These are phyloP conservation scores for Cirrhinus mrigala DNA, from an alignment of 2,797 vertebrate species.

Conservation along the genomic window DNA sequence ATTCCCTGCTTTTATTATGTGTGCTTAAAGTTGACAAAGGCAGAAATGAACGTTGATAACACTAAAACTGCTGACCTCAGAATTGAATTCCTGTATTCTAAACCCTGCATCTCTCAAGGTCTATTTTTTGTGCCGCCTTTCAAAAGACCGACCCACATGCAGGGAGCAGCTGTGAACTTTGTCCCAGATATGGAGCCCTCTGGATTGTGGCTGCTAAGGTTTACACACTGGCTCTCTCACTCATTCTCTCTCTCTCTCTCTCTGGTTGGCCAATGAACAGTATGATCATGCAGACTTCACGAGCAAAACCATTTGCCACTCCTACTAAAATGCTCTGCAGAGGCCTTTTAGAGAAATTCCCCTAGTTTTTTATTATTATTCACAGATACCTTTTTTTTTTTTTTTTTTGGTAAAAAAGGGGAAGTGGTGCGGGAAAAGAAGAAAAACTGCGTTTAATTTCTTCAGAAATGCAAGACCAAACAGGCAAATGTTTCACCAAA, in stretches of 20 bases:
- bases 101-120: constrained; percentile 33
- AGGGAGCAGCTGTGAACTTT: constrained; percentile 74
- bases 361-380: background rate
- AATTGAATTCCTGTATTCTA: background rate
- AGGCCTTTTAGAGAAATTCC: background rate
- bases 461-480: background rate
- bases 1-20: background rate
- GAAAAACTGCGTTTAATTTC: background rate
- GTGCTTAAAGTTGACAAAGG: background rate
- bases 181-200: constrained; percentile 72
- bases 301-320: constrained; percentile 43
- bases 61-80: constrained; percentile 17
- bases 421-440: background rate
- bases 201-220: constrained; percentile 30
- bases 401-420: background rate
- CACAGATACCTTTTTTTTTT: background rate
- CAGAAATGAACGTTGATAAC: constrained; percentile 5
- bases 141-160: constrained; percentile 67
- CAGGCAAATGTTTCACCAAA: background rate
- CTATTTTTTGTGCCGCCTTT: constrained; percentile 74
- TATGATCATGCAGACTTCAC: constrained; percentile 20
- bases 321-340: background rate
- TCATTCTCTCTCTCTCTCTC: constrained; percentile 18
- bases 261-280: constrained; percentile 42
- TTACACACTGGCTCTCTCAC: constrained; percentile 23